Conservation (phyloP, 2,888 invertebrate species). For the Opisthograptis luteolata region DNA sequence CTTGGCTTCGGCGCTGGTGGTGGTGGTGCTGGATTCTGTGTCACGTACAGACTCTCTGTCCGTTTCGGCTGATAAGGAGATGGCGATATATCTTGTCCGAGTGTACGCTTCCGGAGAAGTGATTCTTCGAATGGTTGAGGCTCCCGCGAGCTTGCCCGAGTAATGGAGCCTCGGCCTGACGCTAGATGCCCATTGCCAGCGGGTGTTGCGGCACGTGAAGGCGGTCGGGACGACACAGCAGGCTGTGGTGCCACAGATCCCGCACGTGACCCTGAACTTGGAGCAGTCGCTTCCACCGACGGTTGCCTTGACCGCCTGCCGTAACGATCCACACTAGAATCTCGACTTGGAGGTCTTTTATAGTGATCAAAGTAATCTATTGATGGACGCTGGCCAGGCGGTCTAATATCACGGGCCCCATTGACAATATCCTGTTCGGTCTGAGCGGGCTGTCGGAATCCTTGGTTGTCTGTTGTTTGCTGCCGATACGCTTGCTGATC, state of each 20-base stretch:
- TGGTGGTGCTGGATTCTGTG: slow-evolving; percentile 73
- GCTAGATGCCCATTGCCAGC: slow-evolving; percentile 87
- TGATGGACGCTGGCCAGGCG: slow-evolving; percentile 81
- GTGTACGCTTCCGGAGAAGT: slow-evolving; percentile 89
- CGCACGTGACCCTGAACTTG: slow-evolving; percentile 86
- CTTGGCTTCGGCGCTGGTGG: slow-evolving; percentile 68
- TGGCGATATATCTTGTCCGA: slow-evolving; percentile 95
- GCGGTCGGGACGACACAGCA: slow-evolving; percentile 86
- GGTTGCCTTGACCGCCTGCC: slow-evolving; percentile 91
- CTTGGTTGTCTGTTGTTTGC: slow-evolving; percentile 42
- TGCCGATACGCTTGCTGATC: slow-evolving; percentile 59
- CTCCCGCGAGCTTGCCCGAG: slow-evolving; percentile 75
- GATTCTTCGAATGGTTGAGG: slow-evolving; percentile 92
- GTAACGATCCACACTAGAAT: slow-evolving; percentile 93
- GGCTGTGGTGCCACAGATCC: slow-evolving; percentile 90
- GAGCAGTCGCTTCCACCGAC: slow-evolving; percentile 87
- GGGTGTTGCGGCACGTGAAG: slow-evolving; percentile 80
- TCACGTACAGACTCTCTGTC: slow-evolving; percentile 94
- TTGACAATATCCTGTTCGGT: slow-evolving; percentile 72
- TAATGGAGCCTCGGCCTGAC: slow-evolving; percentile 84
- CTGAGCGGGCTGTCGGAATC: slow-evolving; percentile 52
- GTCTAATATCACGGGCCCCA: slow-evolving; percentile 69
- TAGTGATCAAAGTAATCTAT: slow-evolving; percentile 98
- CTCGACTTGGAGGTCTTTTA: slow-evolving; percentile 94
- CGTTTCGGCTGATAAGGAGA: slow-evolving; percentile 95